phyloP scores from a whole-genome alignment of 2,113 vertebrate species.

The Buteo buteo region DNA sequence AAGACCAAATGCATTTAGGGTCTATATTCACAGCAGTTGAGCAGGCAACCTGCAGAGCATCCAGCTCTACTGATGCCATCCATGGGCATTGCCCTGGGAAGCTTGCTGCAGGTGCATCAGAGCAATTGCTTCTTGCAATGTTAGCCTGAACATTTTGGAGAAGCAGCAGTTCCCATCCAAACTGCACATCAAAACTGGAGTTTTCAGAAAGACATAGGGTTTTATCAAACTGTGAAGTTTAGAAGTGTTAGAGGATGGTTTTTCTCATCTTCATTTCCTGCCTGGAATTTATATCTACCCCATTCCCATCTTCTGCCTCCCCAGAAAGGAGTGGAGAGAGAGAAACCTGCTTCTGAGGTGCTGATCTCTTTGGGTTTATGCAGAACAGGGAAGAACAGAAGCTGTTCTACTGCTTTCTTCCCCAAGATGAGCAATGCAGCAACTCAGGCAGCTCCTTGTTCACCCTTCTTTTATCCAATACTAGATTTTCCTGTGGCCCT shows the following conservation, averaged over 20 bases:
- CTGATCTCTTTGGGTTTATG: background rate
- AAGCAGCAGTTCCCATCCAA: background rate
- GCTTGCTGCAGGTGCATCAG: background rate
- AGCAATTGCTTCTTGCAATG: rapidly evolving
- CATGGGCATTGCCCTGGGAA: background rate
- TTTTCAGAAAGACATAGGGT: background rate
- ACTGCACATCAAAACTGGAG: background rate
- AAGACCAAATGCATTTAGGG: background rate
- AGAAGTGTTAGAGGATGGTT: background rate
- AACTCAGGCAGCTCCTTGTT: background rate
- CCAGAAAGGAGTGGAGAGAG: background rate
- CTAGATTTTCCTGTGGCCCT: background rate
- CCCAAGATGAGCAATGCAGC: background rate
- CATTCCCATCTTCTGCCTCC: background rate
- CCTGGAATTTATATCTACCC: rapidly evolving
- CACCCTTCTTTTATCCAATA: background rate
- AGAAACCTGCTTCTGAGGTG: background rate
- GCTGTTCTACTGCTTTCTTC: background rate
- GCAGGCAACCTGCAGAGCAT: background rate
- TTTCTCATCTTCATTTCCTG: background rate
- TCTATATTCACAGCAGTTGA: background rate
- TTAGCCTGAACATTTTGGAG: background rate
- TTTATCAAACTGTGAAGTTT: background rate
- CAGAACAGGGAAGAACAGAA: background rate
- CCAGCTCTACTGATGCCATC: background rate